Evolutionary conservation across 2,797 vertebrate genomes (phyloP).

Genomic region (Yasuhikotakia modesta): DNA sequence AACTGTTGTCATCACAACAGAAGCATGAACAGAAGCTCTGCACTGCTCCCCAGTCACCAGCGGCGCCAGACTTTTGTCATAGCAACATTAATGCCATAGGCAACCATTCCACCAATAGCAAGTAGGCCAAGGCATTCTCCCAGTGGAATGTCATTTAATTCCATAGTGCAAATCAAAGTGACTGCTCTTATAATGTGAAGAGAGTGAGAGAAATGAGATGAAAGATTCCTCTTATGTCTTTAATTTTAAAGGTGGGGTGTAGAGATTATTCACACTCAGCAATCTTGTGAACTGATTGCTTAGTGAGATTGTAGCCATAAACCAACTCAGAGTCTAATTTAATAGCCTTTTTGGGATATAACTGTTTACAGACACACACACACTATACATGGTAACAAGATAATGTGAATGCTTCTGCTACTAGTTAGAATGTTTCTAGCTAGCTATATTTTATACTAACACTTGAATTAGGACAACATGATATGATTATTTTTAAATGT

Average conservation of each 20-base stretch:
- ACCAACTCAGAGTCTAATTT: neutral
- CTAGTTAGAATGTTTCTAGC: neutral
- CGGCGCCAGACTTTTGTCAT: constrained; percentile 65
- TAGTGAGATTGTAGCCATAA: neutral
- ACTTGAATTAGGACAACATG: constrained; percentile 19
- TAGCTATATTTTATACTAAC: neutral
- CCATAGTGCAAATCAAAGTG: constrained; percentile 62
- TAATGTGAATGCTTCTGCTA: no score
- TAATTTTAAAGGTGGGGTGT: neutral
- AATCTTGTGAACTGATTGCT: neutral
- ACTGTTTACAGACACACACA: neutral
- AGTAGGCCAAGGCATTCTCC: constrained; percentile 49
- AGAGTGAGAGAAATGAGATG: neutral
- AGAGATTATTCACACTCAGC: neutral
- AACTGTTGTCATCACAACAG: constrained; percentile 69
- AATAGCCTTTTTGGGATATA: neutral
- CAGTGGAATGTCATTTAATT: constrained; percentile 59
- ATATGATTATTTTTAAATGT: constrained; percentile 32
- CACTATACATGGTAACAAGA: neutral
- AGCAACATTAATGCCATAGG: constrained; percentile 64
- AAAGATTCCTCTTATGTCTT: neutral
- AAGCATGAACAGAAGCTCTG: constrained; percentile 48
- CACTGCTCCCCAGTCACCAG: constrained; percentile 52
- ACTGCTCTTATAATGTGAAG: constrained; percentile 57
- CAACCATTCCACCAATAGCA: constrained; percentile 59